Evolutionary conservation across 2,113 vertebrate species (phyloP).

Genomic region (Atrichornis clamosus): DNA sequence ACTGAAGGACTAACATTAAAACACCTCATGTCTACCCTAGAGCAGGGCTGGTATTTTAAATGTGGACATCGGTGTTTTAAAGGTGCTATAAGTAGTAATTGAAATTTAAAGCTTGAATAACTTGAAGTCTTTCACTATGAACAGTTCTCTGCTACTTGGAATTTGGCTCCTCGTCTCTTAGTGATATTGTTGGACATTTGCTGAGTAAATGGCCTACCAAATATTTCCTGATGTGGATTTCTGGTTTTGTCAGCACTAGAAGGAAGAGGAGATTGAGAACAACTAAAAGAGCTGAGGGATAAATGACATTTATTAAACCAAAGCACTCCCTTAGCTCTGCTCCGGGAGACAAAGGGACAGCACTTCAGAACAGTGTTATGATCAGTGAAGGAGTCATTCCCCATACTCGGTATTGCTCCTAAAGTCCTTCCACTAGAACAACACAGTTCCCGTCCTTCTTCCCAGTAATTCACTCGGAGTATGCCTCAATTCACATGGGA

Average conservation of each 20-base stretch:
- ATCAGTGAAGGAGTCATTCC: neutral
- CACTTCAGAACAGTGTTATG: neutral
- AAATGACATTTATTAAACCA: neutral
- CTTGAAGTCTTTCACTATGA: neutral
- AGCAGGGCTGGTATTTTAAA: neutral
- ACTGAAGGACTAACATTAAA: neutral
- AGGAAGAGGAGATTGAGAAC: neutral
- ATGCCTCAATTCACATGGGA: neutral
- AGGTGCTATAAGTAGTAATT: slow-evolving; percentile 8
- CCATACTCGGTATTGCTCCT: neutral
- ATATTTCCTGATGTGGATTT: neutral
- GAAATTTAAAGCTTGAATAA: neutral
- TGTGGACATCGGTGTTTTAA: neutral
- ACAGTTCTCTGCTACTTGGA: neutral
- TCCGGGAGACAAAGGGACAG: neutral
- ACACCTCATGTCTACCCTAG: neutral
- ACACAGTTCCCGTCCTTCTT: neutral
- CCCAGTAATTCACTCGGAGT: neutral
- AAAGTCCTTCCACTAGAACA: neutral
- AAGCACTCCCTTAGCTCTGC: neutral
- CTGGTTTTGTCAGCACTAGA: neutral
- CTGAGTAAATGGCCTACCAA: neutral
- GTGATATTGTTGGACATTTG: neutral
- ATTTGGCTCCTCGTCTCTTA: neutral
- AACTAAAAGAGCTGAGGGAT: neutral